phyloP scores from a whole-genome alignment of 2,113 vertebrate genomes.

The Ophiodon elongatus region DNA sequence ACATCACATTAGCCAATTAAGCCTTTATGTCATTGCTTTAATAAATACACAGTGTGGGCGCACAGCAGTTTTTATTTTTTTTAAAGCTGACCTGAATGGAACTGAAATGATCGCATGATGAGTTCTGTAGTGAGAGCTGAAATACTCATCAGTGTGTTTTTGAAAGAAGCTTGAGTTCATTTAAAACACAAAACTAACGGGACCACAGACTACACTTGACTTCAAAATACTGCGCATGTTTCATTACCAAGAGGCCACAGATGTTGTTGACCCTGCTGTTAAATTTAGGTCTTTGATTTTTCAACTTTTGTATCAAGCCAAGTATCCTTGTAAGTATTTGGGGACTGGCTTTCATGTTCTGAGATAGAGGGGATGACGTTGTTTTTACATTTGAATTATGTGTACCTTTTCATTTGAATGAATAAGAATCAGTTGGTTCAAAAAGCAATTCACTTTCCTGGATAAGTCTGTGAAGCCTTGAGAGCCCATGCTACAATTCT shows the following conservation, averaged over 20 bases:
- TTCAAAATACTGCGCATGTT: background rate
- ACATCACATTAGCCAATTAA: background rate
- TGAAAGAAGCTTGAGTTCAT: background rate
- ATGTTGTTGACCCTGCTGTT: slow-evolving; percentile 1
- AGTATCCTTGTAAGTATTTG: background rate
- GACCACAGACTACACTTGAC: background rate
- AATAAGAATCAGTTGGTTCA: background rate
- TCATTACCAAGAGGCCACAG: background rate
- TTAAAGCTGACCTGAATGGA: background rate
- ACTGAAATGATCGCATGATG: background rate
- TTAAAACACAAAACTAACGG: background rate
- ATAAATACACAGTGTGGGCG: background rate
- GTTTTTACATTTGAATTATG: background rate
- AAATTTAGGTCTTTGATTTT: background rate
- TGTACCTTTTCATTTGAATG: background rate
- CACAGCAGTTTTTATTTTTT: background rate
- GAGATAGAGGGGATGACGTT: background rate
- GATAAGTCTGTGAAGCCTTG: background rate
- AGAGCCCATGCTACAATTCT: too few species aligned
- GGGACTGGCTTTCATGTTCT: background rate
- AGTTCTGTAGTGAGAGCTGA: background rate
- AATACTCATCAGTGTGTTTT: background rate
- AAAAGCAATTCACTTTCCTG: background rate
- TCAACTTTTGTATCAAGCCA: background rate
- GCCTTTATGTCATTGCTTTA: background rate